Conservation (phyloP, 2,888 invertebrate species). For the Anthrax anthrax region DNA sequence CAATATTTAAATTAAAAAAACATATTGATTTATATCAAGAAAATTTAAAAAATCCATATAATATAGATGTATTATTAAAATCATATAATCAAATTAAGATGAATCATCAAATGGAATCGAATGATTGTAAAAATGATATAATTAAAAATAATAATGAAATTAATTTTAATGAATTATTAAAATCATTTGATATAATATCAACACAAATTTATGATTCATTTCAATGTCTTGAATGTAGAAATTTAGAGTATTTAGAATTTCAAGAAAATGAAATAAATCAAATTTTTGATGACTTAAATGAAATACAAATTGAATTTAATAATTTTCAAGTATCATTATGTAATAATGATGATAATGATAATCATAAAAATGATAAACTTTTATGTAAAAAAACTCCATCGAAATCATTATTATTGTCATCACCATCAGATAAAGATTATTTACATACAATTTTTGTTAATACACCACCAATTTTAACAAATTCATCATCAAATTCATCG, state of each 20-base stretch:
- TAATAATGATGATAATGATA: background rate
- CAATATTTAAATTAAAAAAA: slow-evolving; percentile 17
- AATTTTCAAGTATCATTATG: slow-evolving; percentile 12
- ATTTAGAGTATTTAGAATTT: background rate
- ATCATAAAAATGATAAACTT: background rate
- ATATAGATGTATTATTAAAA: slow-evolving; percentile 18
- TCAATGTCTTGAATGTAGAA: background rate
- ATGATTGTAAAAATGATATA: background rate
- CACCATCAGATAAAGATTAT: slow-evolving; percentile 7
- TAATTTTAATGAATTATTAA: slow-evolving; percentile 4
- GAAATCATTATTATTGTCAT: background rate
- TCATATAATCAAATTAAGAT: slow-evolving; percentile 16
- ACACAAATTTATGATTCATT: background rate
- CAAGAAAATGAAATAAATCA: slow-evolving; percentile 2
- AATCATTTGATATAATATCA: slow-evolving; percentile 4
- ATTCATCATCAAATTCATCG: background rate
- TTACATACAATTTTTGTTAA: slow-evolving; percentile 22
- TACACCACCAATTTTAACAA: slow-evolving; percentile 24
- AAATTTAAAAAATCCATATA: slow-evolving; percentile 18
- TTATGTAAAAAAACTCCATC: background rate
- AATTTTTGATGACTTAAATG: slow-evolving; percentile 15
- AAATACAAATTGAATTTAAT: slow-evolving; percentile 20
- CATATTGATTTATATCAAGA: slow-evolving; percentile 23
- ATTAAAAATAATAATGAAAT: slow-evolving; percentile 7
- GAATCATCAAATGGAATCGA: slow-evolving; percentile 12